Percentiles rank a stretch among this genome's conserved stretches.
These are phyloP conservation scores for Myripristis murdjan DNA, from an alignment of 2,797 vertebrate species.

Conservation along the genomic window DNA sequence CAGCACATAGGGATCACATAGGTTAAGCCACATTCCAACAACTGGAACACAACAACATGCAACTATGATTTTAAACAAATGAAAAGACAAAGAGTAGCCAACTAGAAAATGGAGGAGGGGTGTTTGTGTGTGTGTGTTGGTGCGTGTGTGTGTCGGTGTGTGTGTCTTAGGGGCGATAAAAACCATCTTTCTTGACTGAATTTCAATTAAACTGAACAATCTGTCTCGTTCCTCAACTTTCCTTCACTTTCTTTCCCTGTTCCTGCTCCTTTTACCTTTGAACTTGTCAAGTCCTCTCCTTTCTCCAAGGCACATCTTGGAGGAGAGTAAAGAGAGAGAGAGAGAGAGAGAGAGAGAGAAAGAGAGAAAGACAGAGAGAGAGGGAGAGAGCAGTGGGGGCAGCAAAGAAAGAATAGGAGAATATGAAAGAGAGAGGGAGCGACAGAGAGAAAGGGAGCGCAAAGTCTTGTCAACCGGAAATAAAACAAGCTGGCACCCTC, in stretches of 20 bases:
- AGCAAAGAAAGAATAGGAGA: constrained; percentile 80
- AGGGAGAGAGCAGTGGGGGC: constrained; percentile 64
- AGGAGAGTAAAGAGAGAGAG: constrained; percentile 77
- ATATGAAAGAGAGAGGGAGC: constrained; percentile 85
- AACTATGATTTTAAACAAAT: constrained; percentile 44
- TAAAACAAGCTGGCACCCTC: constrained; percentile 88
- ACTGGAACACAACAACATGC: constrained; percentile 73
- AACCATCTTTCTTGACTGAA: not conserved
- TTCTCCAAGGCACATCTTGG: constrained; percentile 75
- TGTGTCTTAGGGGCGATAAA: not conserved
- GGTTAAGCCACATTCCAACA: constrained; percentile 78
- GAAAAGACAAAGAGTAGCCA: constrained; percentile 33
- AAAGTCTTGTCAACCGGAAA: constrained; percentile 87
- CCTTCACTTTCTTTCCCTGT: constrained; percentile 9
- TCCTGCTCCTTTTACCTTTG: constrained; percentile 75
- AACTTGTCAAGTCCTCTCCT: constrained; percentile 81
- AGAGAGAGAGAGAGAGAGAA: constrained; percentile 37
- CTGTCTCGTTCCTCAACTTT: constrained; percentile 10
- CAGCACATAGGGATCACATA: constrained; percentile 75
- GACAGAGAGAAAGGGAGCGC: constrained; percentile 84
- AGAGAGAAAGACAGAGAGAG: constrained; percentile 15
- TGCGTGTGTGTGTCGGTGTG: no score
- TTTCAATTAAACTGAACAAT: constrained; percentile 13
- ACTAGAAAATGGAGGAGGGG: constrained; percentile 16
- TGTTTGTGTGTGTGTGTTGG: no score